Conservation (phyloP, 2,797 vertebrate species). For the Hypotaenidia okinawae region DNA sequence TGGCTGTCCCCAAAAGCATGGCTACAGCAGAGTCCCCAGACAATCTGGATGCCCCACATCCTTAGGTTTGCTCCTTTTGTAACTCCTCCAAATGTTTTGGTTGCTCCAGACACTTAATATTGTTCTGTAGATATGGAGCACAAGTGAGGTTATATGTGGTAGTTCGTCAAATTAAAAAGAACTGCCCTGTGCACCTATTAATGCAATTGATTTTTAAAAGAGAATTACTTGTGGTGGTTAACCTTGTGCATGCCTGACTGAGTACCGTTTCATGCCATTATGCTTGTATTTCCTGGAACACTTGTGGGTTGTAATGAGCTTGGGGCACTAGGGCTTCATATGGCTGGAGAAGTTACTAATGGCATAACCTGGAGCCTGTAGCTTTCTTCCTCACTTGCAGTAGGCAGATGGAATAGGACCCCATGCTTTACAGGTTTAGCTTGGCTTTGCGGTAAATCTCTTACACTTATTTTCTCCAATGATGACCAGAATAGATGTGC, state of each 20-base stretch:
- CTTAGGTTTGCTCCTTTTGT: not conserved
- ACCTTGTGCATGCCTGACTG: not conserved
- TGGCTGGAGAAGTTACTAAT: not conserved
- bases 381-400: not conserved
- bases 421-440: not conserved
- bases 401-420: not conserved
- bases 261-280: not conserved
- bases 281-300: not conserved
- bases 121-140: not conserved
- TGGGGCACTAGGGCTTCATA: not conserved
- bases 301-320: not conserved
- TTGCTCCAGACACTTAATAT: not conserved
- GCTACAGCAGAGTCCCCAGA: not conserved
- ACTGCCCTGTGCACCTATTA: not conserved
- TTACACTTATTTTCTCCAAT: too few species aligned
- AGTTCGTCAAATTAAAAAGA: not conserved
- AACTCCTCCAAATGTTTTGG: not conserved
- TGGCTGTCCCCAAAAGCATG: accelerated
- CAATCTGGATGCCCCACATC: not conserved
- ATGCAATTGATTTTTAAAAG: not conserved
- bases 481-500: not conserved
- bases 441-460: not conserved
- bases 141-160: not conserved
- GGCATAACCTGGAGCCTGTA: not conserved
- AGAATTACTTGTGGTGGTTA: not conserved